Percentiles rank a stretch among this genome's conserved stretches.
Evolutionary conservation across 2,888 invertebrate genomes (phyloP).

Genomic region (Onthophagus sagittarius): DNA sequence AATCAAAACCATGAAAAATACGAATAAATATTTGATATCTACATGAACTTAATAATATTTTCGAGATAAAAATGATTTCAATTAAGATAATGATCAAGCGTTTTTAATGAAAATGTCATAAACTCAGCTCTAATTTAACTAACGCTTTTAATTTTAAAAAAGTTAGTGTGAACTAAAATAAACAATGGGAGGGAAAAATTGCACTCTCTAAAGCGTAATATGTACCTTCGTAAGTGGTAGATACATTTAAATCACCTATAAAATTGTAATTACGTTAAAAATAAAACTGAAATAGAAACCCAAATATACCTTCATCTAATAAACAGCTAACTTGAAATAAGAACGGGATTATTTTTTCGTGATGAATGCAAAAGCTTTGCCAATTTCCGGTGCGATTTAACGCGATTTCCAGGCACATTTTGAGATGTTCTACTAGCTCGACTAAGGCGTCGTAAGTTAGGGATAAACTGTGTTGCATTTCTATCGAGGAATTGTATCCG

Average conservation of each 20-base stretch:
- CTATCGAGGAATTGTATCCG: constrained; percentile 50
- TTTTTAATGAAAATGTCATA: neutral
- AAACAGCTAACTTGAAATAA: constrained; percentile 81
- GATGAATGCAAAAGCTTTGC: constrained; percentile 81
- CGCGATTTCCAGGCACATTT: constrained; percentile 91
- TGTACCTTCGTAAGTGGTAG: constrained; percentile 26
- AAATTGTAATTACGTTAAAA: neutral
- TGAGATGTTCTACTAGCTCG: constrained; percentile 89
- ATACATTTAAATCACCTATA: constrained; percentile 25
- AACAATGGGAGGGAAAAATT: too few species aligned
- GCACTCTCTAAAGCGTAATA: constrained; percentile 9
- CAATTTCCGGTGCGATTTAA: constrained; percentile 89
- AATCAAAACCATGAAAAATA: neutral
- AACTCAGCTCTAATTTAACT: neutral
- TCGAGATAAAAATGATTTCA: neutral
- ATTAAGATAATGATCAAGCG: neutral
- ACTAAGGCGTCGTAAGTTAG: constrained; percentile 89
- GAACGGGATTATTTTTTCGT: constrained; percentile 73
- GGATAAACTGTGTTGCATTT: constrained; percentile 51
- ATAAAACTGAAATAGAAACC: neutral
- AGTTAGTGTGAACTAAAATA: neutral
- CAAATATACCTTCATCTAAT: constrained; percentile 69
- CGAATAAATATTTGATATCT: neutral
- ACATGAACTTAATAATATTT: neutral
- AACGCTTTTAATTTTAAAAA: constrained; percentile 1